phyloP scores from a whole-genome alignment of 2,797 vertebrate genomes.

The Vespertilio murinus region DNA sequence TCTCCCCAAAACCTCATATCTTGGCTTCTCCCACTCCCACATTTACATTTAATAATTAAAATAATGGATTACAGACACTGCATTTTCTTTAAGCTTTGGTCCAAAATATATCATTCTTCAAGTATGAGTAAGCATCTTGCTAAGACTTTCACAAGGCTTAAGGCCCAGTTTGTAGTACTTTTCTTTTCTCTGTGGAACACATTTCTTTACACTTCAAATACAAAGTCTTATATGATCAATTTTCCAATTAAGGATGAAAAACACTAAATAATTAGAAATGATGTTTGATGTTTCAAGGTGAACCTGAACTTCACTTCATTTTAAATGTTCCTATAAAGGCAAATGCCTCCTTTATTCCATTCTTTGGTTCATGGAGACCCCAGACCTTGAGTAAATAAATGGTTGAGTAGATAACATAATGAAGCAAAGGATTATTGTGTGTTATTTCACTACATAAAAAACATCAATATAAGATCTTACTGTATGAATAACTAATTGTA shows the following conservation, averaged over 20 bases:
- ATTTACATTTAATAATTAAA: slow-evolving; percentile 2
- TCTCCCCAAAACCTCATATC: background rate
- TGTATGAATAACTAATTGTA: background rate
- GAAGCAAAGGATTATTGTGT: background rate
- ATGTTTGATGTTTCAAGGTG: slow-evolving; percentile 63
- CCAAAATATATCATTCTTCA: background rate
- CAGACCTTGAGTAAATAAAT: background rate
- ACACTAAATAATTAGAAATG: slow-evolving; percentile 50
- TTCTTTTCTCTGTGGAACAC: slow-evolving; percentile 23
- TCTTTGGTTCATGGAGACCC: background rate
- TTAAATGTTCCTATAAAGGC: slow-evolving; percentile 12
- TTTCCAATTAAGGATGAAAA: slow-evolving; percentile 68
- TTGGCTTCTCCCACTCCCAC: background rate
- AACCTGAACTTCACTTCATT: slow-evolving; percentile 52
- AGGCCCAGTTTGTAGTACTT: background rate
- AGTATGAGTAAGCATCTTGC: slow-evolving; percentile 24
- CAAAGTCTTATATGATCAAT: slow-evolving; percentile 41
- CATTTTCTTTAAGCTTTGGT: slow-evolving; percentile 9
- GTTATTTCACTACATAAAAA: background rate
- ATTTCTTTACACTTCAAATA: slow-evolving; percentile 59
- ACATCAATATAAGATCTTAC: background rate
- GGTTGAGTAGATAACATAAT: background rate
- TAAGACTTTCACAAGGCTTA: background rate
- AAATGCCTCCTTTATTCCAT: background rate
- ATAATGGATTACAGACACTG: background rate